phyloP scores from a whole-genome alignment of 2,113 vertebrate genomes.

The Pachycephala philippinensis region DNA sequence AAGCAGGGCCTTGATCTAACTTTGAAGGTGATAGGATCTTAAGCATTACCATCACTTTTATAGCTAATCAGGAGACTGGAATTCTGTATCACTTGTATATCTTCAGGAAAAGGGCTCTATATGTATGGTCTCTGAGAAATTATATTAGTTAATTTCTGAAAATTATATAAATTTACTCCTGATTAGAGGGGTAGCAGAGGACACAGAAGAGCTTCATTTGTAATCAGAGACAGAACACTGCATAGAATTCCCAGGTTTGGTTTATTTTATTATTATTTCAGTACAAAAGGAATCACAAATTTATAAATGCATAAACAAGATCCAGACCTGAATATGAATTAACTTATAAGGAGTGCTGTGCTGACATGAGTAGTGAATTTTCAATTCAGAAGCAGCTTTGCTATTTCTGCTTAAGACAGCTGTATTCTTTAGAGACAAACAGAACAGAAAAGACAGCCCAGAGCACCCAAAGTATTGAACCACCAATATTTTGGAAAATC shows the following conservation, averaged over 20 bases:
- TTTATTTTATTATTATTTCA: slow-evolving; percentile 19
- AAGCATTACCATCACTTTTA: background rate
- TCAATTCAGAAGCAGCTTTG: background rate
- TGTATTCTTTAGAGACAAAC: background rate
- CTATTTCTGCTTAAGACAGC: background rate
- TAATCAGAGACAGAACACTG: background rate
- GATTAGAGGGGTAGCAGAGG: background rate
- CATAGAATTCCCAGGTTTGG: background rate
- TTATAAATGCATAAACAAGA: slow-evolving; percentile 8
- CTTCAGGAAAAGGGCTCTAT: background rate
- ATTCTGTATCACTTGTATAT: background rate
- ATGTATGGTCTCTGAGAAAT: background rate
- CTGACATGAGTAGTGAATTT: background rate
- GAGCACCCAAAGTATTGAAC: background rate
- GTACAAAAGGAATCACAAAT: background rate
- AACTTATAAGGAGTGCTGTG: background rate
- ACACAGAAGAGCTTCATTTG: background rate
- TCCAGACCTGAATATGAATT: background rate
- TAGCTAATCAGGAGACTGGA: background rate
- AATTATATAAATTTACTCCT: background rate
- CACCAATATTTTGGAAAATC: background rate
- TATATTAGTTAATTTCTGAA: background rate
- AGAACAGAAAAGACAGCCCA: background rate
- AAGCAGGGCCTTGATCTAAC: background rate
- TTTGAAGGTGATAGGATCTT: background rate